Evolutionary conservation across 2,113 vertebrate species (phyloP).

Genomic region (Ramphastos sulfuratus): DNA sequence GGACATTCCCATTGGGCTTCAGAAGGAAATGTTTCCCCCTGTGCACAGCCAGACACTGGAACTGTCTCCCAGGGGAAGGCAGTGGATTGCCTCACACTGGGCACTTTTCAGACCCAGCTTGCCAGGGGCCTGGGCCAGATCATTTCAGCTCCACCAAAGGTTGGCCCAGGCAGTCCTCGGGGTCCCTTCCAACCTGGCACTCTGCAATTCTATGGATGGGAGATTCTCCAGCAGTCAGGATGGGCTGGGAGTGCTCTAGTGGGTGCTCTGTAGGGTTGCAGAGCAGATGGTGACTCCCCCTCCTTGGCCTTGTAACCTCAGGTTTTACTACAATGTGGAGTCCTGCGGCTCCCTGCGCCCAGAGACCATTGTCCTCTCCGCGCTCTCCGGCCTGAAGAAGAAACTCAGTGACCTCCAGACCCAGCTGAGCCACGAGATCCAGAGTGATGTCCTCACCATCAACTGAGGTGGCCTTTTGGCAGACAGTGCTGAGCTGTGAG

Average conservation of each 20-base stretch:
- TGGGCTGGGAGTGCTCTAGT: neutral
- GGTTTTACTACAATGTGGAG: slow-evolving; percentile 98
- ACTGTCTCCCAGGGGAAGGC: no score
- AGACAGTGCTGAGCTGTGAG: neutral
- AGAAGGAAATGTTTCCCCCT: no score
- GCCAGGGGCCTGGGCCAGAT: no score
- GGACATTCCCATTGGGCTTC: no score
- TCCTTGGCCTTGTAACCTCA: slow-evolving; percentile 41
- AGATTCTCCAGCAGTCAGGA: neutral
- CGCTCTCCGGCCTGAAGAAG: slow-evolving; percentile 92
- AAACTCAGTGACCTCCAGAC: slow-evolving; percentile 97
- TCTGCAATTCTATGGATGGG: neutral
- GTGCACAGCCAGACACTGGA: no score
- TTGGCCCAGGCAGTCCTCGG: no score
- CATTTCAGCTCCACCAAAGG: no score
- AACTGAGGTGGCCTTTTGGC: slow-evolving; percentile 73
- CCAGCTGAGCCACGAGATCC: slow-evolving; percentile 96
- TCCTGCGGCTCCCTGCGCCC: slow-evolving; percentile 95
- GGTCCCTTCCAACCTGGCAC: no score
- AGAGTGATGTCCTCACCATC: slow-evolving; percentile 95
- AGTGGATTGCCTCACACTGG: no score
- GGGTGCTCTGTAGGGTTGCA: neutral
- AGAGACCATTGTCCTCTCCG: slow-evolving; percentile 94
- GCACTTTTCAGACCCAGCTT: no score
- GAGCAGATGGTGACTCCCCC: no score